Percentiles rank a stretch among this genome's conserved stretches.
These are phyloP conservation scores for Yoshiicerus persimilis DNA, from an alignment of 1,140 invertebrate species.

Conservation along the genomic window DNA sequence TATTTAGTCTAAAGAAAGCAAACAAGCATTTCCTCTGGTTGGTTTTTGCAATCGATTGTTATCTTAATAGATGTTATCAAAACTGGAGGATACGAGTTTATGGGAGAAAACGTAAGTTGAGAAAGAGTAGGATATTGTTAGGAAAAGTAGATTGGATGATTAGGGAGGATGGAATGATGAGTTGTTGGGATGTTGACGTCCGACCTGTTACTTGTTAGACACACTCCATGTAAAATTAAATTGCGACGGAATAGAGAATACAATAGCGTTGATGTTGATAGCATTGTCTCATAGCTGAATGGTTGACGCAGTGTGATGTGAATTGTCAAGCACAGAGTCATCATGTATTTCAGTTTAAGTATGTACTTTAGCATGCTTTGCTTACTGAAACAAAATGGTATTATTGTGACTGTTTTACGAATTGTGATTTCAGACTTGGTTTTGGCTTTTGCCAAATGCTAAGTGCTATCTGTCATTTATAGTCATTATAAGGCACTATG, in stretches of 20 bases:
- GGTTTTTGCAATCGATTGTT: neutral
- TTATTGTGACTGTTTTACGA: neutral
- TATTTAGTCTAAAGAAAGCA: no score
- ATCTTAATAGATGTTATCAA: neutral
- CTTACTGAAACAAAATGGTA: neutral
- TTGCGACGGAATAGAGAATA: neutral
- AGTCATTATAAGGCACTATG: neutral
- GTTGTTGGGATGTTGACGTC: neutral
- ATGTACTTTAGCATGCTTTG: neutral
- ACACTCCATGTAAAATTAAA: neutral
- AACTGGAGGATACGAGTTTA: neutral
- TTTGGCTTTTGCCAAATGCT: neutral
- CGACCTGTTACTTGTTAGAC: neutral
- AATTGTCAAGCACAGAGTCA: neutral
- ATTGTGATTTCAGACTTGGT: neutral
- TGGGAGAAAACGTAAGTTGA: neutral
- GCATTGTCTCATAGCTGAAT: neutral
- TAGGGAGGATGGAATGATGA: neutral
- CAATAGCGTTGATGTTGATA: neutral
- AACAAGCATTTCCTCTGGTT: neutral
- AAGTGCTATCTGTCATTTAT: neutral
- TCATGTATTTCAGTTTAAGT: neutral
- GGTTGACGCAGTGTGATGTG: neutral
- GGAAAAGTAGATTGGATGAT: neutral
- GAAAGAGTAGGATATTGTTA: conserved; percentile 6